Percentiles rank a stretch among this genome's conserved stretches.
phyloP scores from a whole-genome alignment of 2,113 vertebrate species.

The Paralichthys olivaceus region DNA sequence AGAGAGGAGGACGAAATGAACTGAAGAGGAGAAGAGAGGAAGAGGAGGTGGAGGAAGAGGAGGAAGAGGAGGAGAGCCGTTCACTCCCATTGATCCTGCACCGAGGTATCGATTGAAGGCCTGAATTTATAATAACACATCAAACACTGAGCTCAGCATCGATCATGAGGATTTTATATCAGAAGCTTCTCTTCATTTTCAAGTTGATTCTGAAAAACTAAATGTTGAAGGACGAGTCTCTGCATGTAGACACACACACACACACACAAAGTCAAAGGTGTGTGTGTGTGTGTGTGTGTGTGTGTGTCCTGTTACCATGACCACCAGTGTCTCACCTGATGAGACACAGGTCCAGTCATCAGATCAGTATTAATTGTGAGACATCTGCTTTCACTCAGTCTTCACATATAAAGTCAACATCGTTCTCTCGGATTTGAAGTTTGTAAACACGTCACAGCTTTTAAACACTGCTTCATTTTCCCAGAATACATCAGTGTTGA shows the following conservation, averaged over 20 bases:
- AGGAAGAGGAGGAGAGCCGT: constrained; percentile 12
- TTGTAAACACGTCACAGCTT: background rate
- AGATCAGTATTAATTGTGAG: background rate
- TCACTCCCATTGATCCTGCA: constrained; percentile 61
- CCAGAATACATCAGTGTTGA: too few relatives aligned
- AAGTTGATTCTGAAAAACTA: background rate
- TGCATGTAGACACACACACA: constrained; percentile 1
- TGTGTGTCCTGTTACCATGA: background rate
- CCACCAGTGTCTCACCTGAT: background rate
- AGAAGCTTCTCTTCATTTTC: background rate
- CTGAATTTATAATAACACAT: too few relatives aligned
- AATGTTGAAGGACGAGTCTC: constrained; percentile 25
- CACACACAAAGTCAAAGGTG: too few relatives aligned
- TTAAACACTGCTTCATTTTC: background rate
- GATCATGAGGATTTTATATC: background rate
- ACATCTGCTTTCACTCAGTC: constrained; percentile 36
- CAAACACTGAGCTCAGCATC: constrained; percentile 4
- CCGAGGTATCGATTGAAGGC: constrained; percentile 65
- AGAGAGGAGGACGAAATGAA: background rate
- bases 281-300: background rate
- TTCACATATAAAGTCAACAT: background rate
- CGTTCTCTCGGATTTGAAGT: background rate
- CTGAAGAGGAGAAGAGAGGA: constrained; percentile 3
- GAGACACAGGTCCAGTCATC: constrained; percentile 4
- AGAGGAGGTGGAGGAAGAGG: background rate